A percentile compares a stretch with the other conserved stretches of the same genome.
phyloP scores from a whole-genome alignment of 2,113 vertebrate genomes.

The Parotia lawesii region DNA sequence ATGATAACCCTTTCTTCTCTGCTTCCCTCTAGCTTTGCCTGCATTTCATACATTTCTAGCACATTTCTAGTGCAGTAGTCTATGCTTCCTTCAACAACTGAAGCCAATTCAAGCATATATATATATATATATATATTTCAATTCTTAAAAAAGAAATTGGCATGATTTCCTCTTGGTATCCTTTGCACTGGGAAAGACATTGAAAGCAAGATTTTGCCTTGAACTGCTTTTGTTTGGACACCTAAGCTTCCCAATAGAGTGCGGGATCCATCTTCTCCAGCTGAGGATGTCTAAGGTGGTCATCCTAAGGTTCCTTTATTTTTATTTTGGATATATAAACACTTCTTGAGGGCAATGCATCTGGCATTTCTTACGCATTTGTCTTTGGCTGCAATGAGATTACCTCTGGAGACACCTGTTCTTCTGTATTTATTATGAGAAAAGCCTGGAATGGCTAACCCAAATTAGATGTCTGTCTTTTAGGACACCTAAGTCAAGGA shows the following conservation, averaged over 20 bases:
- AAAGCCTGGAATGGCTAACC: neutral
- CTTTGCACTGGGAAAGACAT: neutral
- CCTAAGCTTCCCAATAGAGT: neutral
- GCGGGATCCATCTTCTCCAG: neutral
- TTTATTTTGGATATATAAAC: neutral
- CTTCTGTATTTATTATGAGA: neutral
- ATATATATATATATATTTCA: neutral
- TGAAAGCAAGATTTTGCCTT: neutral
- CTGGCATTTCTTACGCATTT: neutral
- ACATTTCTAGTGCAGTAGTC: neutral
- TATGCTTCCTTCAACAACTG: neutral
- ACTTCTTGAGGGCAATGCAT: neutral
- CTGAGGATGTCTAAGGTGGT: neutral
- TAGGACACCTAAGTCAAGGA: neutral
- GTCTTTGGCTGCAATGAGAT: neutral
- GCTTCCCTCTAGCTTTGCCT: neutral
- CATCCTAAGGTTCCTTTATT: neutral
- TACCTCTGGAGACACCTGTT: neutral
- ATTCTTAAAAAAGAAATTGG: neutral
- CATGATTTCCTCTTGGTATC: neutral
- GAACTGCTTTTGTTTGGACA: neutral
- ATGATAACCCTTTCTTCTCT: neutral
- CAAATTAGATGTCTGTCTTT: neutral
- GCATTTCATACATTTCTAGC: neutral
- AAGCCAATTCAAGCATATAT: neutral